A percentile compares a stretch with the other conserved stretches of the same genome.
phyloP scores from a whole-genome alignment of 2,113 vertebrate genomes.

The Ceyx cyanopectus region DNA sequence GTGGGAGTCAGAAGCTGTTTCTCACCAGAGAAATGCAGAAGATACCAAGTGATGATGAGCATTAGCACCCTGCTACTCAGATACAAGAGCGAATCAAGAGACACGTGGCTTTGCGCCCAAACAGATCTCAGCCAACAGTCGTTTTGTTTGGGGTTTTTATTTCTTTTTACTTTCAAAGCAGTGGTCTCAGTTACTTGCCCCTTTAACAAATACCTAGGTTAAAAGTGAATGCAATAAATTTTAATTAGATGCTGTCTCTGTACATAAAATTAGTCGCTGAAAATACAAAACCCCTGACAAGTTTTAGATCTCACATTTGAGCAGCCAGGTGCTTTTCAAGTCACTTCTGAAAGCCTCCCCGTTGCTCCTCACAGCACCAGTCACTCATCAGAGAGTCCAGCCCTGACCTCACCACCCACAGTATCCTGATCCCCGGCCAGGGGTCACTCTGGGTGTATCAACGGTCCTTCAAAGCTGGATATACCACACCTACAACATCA shows the following conservation, averaged over 20 bases:
- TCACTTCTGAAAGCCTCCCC: background rate
- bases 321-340: background rate
- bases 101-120: accelerated
- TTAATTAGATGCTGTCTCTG: background rate
- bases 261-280: background rate
- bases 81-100: background rate
- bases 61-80: background rate
- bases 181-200: background rate
- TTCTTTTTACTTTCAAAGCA: background rate
- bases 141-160: accelerated
- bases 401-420: accelerated
- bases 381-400: background rate
- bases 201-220: background rate
- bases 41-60: background rate
- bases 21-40: background rate
- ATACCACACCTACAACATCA: background rate
- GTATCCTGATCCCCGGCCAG: background rate
- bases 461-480: accelerated
- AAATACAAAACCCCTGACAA: background rate
- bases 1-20: background rate
- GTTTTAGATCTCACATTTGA: background rate
- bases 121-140: background rate
- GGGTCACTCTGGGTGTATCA: accelerated
- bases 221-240: background rate
- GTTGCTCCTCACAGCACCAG: background rate